Conservation (phyloP, 2,888 invertebrate genomes). For the Apeira syringaria region DNA sequence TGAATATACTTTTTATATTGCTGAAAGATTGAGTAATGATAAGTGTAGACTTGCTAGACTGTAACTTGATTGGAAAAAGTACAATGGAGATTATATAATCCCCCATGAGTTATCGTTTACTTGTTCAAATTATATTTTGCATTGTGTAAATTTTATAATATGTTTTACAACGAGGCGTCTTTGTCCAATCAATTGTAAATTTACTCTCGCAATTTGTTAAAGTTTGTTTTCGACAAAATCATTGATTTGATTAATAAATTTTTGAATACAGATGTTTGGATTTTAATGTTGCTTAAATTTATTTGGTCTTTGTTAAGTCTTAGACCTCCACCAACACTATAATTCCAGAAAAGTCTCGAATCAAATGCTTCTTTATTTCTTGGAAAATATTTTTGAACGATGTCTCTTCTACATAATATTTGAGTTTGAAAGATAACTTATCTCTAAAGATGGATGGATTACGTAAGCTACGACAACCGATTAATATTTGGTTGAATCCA, state of each 20-base stretch:
- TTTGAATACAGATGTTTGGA: conserved; percentile 81
- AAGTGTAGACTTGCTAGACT: conserved; percentile 81
- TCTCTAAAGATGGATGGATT: too few species aligned
- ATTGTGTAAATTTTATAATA: conserved; percentile 45
- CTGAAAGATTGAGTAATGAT: conserved; percentile 75
- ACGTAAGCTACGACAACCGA: too few species aligned
- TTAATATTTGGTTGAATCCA: too few species aligned
- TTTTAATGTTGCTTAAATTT: conserved; percentile 60
- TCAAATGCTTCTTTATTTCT: too few species aligned
- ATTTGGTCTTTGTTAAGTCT: too few species aligned
- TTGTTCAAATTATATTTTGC: conserved; percentile 46
- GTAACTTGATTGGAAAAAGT: conserved; percentile 74
- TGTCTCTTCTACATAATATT: too few species aligned
- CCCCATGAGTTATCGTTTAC: conserved; percentile 53
- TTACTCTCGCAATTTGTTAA: conserved; percentile 77
- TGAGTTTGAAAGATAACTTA: too few species aligned
- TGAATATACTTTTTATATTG: conserved; percentile 80
- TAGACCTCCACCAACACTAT: too few species aligned
- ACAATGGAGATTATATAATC: conserved; percentile 42
- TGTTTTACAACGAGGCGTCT: conserved; percentile 50
- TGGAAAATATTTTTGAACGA: too few species aligned
- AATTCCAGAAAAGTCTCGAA: too few species aligned
- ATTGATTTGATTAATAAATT: conserved; percentile 75
- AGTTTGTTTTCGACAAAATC: conserved; percentile 78
- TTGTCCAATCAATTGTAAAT: conserved; percentile 73